Percentiles rank a stretch among this genome's conserved stretches.
Evolutionary conservation across 2,888 invertebrate species (phyloP).

Genomic region (Andrena camellia): DNA sequence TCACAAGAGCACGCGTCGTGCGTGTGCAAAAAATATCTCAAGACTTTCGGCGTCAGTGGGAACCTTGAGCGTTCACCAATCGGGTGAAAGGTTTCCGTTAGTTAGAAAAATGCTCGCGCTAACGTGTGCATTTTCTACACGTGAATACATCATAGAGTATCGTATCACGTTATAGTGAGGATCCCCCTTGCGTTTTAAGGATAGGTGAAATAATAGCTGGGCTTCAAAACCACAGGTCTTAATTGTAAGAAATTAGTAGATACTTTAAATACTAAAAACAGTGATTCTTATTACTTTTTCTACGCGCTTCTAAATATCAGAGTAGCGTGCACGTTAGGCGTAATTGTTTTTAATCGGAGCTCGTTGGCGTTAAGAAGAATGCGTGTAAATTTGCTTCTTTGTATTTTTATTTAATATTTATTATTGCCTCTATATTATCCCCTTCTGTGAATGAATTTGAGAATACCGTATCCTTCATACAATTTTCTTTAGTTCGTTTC

Average conservation of each 20-base stretch:
- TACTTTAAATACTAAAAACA: not conserved
- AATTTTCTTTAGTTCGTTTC: not conserved
- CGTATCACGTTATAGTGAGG: not conserved
- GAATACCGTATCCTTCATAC: no score
- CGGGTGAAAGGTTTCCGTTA: constrained; percentile 64
- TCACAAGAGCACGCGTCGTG: constrained; percentile 64
- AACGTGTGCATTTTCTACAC: constrained; percentile 4
- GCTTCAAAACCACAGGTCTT: not conserved
- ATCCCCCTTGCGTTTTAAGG: not conserved
- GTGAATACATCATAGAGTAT: not conserved
- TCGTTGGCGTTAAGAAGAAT: not conserved
- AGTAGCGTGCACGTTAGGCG: not conserved
- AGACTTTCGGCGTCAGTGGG: constrained; percentile 67
- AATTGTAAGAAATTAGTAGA: not conserved
- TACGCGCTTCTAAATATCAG: not conserved
- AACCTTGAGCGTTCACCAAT: constrained; percentile 66
- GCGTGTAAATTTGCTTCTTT: not conserved
- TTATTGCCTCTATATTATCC: not conserved
- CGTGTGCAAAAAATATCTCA: constrained; percentile 66
- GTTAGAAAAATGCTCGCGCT: constrained; percentile 47
- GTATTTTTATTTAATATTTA: not conserved
- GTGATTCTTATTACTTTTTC: no score
- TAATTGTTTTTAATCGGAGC: not conserved
- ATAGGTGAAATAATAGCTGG: not conserved
- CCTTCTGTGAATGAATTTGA: no score